Evolutionary conservation across 1,140 invertebrate species (phyloP).

Genomic region (Penaeus vannamei): DNA sequence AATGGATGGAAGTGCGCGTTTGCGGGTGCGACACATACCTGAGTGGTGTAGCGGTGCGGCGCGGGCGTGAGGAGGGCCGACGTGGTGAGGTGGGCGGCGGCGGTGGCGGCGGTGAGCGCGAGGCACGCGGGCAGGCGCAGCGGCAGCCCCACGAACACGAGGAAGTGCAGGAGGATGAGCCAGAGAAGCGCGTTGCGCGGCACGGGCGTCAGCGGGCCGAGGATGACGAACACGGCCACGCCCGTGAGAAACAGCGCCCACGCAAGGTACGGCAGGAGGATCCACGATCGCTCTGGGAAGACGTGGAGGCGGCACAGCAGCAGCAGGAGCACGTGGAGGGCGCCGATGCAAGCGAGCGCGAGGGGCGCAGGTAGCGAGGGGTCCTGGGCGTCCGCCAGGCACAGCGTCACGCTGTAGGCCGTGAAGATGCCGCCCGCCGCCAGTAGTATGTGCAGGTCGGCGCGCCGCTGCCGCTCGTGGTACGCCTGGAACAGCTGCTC

Average conservation of each 20-base stretch:
- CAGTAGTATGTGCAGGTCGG: slow-evolving; percentile 55
- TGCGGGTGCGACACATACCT: slow-evolving; percentile 28
- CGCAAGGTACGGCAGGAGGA: slow-evolving; percentile 55
- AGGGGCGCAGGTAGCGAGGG: slow-evolving; percentile 12
- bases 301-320: slow-evolving; percentile 50
- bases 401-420: slow-evolving; percentile 31
- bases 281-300: slow-evolving; percentile 57
- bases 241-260: slow-evolving; percentile 41
- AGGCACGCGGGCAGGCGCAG: slow-evolving; percentile 50
- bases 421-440: slow-evolving; percentile 39
- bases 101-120: slow-evolving; percentile 40
- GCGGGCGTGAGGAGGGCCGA: slow-evolving; percentile 25
- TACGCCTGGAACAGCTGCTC: slow-evolving; percentile 61
- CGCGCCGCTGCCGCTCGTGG: slow-evolving; percentile 59
- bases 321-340: slow-evolving; percentile 35
- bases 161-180: slow-evolving; percentile 59
- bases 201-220: slow-evolving; percentile 39
- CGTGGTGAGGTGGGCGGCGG: slow-evolving; percentile 44
- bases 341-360: slow-evolving; percentile 12
- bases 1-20: background rate
- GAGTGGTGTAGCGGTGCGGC: slow-evolving; percentile 1
- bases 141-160: slow-evolving; percentile 57
- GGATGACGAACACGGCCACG: slow-evolving; percentile 46
- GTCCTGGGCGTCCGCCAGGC: slow-evolving; percentile 3
- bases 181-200: slow-evolving; percentile 57